Evolutionary conservation across 2,888 invertebrate species (phyloP).

Genomic region (Cheilosia grossa): DNA sequence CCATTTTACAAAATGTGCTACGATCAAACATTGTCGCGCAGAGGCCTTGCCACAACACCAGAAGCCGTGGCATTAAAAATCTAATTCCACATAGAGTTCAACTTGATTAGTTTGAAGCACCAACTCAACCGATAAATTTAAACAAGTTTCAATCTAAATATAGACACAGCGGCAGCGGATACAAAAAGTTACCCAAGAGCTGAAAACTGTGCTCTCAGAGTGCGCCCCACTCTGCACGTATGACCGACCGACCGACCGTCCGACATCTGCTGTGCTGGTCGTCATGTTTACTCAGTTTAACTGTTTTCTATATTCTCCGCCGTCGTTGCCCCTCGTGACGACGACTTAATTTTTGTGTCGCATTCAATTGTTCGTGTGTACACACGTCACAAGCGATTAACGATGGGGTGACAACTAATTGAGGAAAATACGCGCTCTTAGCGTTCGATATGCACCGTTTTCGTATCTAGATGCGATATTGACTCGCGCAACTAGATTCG

Average conservation of each 20-base stretch:
- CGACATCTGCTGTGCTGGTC: background rate
- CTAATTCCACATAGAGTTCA: background rate
- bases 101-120: slow-evolving; percentile 1
- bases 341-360: slow-evolving; percentile 28
- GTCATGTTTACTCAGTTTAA: slow-evolving; percentile 2
- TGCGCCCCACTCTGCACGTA: background rate
- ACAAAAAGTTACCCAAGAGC: slow-evolving; percentile 28
- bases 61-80: slow-evolving; percentile 22
- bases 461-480: slow-evolving; percentile 15
- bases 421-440: slow-evolving; percentile 21
- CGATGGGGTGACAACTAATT: slow-evolving; percentile 50
- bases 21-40: slow-evolving; percentile 18
- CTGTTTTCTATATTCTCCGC: slow-evolving; percentile 7
- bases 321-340: background rate
- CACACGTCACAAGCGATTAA: slow-evolving; percentile 57
- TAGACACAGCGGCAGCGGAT: slow-evolving; percentile 11
- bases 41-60: background rate
- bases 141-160: slow-evolving; percentile 50
- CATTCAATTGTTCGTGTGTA: slow-evolving; percentile 47
- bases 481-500: slow-evolving; percentile 15
- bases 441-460: slow-evolving; percentile 43
- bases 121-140: slow-evolving; percentile 16
- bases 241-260: background rate
- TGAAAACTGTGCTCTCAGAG: background rate
- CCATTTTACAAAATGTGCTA: slow-evolving; percentile 38